Base-by-base conservation (phyloP, 2,113 vertebrate species). In the Opisthocomus hoazin region DNA sequence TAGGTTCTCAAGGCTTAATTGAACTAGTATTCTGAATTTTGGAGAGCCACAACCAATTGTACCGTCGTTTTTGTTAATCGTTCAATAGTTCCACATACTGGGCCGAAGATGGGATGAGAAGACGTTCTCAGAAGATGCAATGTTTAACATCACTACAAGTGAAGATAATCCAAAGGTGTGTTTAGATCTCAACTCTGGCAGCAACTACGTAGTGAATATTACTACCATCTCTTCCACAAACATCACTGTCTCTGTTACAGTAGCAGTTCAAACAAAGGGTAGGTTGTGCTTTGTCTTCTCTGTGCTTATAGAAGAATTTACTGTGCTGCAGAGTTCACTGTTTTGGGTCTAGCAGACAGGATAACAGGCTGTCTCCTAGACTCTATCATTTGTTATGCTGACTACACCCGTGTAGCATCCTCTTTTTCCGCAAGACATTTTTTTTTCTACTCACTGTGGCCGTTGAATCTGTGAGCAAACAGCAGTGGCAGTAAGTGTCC, bases 141-240 rank as follows among this genome's bases (percentile, higher is more conserved):
- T 80, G 82, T 97, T 92, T 84, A 96, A 97, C 66, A 81, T 99
- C 84, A 99, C 92, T n/a, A 98, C 98, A 26, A 97, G 86, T 61
- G 98, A 98, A 39, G 94, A 97, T n/a, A 86, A 92, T 87, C 98
- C 98, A n/a, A 91, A 98, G 16, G 56, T 99, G 64, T 99, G 99
- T 93, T 97, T 99, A 85, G 97, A 98, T 79, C 97, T 99, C 92
- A 95, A 95, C 37, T 98, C 98, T 9, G 98, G 98, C 48, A 98
- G 99, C 93, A 99, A 99, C 98, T 99, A 99, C 94, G 94, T 97
- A 63, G 98, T 99, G 94, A 98, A 98, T 53, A 81, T 99, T 83
- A 98, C 95, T 65, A 98, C 98, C 29, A 18, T 94, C 77, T 98
- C 98, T 46, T 97, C 97, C 29, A 46, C 74, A 85, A 87, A 93